These are phyloP conservation scores for Nyctibius bracteatus DNA, from an alignment of 2,113 vertebrate genomes.

Conservation along the genomic window DNA sequence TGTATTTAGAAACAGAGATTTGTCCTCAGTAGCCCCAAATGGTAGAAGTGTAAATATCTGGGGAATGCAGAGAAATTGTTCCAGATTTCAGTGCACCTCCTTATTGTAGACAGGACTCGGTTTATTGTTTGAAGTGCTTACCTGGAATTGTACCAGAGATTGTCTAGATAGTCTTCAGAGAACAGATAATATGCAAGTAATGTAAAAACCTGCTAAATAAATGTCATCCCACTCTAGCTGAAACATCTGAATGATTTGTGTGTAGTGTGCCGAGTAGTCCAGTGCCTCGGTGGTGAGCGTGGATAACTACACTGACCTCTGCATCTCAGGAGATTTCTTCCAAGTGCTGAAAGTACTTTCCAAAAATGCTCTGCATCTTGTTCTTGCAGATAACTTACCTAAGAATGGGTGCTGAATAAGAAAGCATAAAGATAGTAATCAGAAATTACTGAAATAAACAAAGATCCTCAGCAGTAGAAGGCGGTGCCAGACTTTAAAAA, in stretches of 20 bases:
- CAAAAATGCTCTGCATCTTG: background rate
- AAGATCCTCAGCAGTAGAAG: background rate
- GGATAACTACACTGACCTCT: background rate
- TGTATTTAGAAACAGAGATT: background rate
- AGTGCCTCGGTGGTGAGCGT: background rate
- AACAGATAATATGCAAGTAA: background rate
- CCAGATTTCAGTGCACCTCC: background rate
- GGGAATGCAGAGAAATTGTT: background rate
- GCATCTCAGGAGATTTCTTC: background rate
- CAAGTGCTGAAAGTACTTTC: background rate
- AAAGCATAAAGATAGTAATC: background rate
- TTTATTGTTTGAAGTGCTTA: background rate
- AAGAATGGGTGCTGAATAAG: background rate
- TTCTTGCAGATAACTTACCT: background rate
- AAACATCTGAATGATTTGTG: background rate
- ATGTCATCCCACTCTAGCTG: background rate
- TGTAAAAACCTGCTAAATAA: background rate
- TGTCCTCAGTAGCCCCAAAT: background rate
- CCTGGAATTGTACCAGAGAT: background rate
- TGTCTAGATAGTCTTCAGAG: background rate
- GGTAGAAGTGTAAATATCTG: background rate
- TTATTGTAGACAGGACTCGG: background rate
- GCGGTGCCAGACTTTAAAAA: background rate
- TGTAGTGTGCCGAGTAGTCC: background rate
- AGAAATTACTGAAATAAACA: background rate